Conservation (phyloP, 1,140 invertebrate species). For the Drosophila kurseongensis region DNA sequence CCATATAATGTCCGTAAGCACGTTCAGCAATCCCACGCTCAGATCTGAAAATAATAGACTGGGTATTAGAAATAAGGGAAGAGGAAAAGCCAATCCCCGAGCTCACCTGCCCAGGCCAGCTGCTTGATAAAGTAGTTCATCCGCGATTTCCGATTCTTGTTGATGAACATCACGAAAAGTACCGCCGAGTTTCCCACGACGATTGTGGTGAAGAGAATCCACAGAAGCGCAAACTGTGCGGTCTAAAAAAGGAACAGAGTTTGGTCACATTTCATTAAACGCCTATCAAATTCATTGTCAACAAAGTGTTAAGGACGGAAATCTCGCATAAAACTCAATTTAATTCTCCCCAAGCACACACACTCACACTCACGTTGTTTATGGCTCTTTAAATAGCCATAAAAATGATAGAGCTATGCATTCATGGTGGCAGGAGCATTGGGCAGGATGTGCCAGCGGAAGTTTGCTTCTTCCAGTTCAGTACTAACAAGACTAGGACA, state of each 20-base stretch:
- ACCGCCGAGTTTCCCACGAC: constrained; percentile 95
- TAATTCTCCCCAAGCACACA: constrained; percentile 50
- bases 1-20: constrained; percentile 95
- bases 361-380: constrained; percentile 44
- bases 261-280: constrained; percentile 60
- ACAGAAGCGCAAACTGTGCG: constrained; percentile 94
- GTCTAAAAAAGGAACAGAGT: constrained; percentile 87
- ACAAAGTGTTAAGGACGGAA: constrained; percentile 78
- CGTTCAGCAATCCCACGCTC: constrained; percentile 93
- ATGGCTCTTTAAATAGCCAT: constrained; percentile 74
- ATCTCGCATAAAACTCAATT: constrained; percentile 79
- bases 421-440: not conserved
- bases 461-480: constrained; percentile 63
- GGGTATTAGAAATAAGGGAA: not conserved
- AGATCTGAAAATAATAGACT: constrained; percentile 87
- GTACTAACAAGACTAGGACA: constrained; percentile 65
- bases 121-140: constrained; percentile 99
- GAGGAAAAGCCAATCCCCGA: not conserved
- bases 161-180: constrained; percentile 92
- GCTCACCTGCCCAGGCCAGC: constrained; percentile 94
- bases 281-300: constrained; percentile 65
- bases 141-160: constrained; percentile 94
- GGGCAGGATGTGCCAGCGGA: constrained; percentile 72
- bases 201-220: constrained; percentile 94
- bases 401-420: constrained; percentile 72